Conservation (phyloP, 1,140 invertebrate species). For the Bombus superbus region DNA sequence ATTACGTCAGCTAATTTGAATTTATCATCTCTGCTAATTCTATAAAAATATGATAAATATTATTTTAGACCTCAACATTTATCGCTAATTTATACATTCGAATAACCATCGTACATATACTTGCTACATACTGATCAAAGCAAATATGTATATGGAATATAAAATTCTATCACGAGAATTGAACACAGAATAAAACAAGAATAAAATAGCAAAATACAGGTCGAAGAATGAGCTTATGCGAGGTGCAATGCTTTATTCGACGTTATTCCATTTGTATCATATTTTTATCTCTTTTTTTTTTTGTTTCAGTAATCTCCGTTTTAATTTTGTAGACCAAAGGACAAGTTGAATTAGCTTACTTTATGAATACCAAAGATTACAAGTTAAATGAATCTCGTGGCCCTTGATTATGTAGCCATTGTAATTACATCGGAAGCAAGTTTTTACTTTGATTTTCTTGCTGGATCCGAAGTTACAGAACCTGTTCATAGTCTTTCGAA, state of each 20-base stretch:
- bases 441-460: slow-evolving; percentile 27
- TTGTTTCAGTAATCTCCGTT: not conserved
- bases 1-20: too few species aligned
- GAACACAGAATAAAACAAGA: too few species aligned
- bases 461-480: not conserved
- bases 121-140: too few species aligned
- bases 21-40: not conserved
- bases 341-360: slow-evolving; percentile 26
- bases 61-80: too few species aligned
- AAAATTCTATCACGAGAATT: not conserved
- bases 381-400: slow-evolving; percentile 2
- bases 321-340: not conserved
- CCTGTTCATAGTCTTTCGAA: not conserved
- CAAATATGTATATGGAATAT: not conserved
- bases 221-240: not conserved
- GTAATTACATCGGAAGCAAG: slow-evolving; percentile 17
- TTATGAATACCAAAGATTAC: slow-evolving; percentile 23
- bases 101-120: too few species aligned
- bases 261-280: not conserved
- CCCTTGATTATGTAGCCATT: slow-evolving; percentile 9
- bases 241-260: not conserved
- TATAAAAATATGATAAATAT: not conserved
- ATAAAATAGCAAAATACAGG: not conserved
- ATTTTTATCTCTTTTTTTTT: too few species aligned
- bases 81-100: too few species aligned